Evolutionary conservation across 2,888 invertebrate genomes (phyloP).

Genomic region (Acrocera orbiculus): DNA sequence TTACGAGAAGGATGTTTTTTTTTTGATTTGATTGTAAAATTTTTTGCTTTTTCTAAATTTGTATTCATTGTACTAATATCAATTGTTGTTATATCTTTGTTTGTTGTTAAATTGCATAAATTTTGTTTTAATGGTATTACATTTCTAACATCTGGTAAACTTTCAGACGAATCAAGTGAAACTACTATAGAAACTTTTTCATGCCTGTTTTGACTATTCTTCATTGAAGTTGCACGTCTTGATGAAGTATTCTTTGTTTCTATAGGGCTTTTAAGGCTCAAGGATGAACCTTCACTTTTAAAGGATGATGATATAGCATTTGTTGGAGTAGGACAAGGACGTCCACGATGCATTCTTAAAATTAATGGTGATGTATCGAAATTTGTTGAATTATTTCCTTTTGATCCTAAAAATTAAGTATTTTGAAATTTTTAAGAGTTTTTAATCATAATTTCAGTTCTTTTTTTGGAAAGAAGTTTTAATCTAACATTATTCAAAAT

Average conservation of each 20-base stretch:
- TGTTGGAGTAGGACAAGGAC: slow-evolving; percentile 38
- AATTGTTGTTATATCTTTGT: slow-evolving; percentile 16
- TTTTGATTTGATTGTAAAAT: slow-evolving; percentile 27
- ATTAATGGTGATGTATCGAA: slow-evolving; percentile 78
- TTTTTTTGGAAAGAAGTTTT: too few relatives aligned
- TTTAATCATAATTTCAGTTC: too few relatives aligned
- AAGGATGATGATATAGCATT: slow-evolving; percentile 37
- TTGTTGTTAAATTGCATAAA: slow-evolving; percentile 16
- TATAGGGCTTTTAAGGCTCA: slow-evolving; percentile 36
- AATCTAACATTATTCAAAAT: too few relatives aligned
- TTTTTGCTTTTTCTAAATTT: background rate
- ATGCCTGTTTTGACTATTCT: slow-evolving; percentile 35
- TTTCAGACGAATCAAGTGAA: slow-evolving; percentile 64
- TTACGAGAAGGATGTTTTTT: slow-evolving; percentile 63
- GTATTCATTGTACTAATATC: slow-evolving; percentile 1
- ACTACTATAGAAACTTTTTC: slow-evolving; percentile 71
- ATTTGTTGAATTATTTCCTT: slow-evolving; percentile 45
- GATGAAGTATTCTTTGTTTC: slow-evolving; percentile 32
- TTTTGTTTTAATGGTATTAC: slow-evolving; percentile 12
- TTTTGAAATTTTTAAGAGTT: too few relatives aligned
- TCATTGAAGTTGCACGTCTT: slow-evolving; percentile 34
- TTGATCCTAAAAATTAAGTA: slow-evolving; percentile 40
- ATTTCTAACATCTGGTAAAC: slow-evolving; percentile 31
- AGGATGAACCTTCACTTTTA: slow-evolving; percentile 42
- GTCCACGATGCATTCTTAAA: slow-evolving; percentile 74